Evolutionary conservation across 2,797 vertebrate species (phyloP), one percentile per base, ranked within the genome.

Genomic region (Acrossocheilus wenchowensis): DNA sequence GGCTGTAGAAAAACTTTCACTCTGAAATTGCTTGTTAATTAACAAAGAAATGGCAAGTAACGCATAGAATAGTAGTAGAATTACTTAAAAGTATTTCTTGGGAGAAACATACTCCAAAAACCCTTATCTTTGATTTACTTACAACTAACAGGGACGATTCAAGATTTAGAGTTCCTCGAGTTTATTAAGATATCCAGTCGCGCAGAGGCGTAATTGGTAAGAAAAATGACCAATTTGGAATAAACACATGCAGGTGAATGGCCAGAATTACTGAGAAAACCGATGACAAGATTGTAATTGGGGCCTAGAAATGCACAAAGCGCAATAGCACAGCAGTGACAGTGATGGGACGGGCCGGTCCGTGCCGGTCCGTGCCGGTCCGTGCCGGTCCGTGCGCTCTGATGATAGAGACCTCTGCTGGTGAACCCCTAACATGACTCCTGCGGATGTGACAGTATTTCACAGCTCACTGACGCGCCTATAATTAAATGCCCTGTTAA

Each of bases 401-500:
- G 93, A 85, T 92, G 93, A 85, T 90, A 92, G 82, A 77, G 82
- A 52, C 73, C 82, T 68, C 72, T 77, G 43, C 60, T 26, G 82
- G 82, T 84, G 82, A 68, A 77, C 82, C 21, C 45, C 45, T 84
- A 73, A 75, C 72, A 48, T 30, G 82, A 34, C 72, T 62, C 41
- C 71, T 62, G 52, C 43, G n/a, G 54, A 75, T 64, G 41, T 75
- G 82, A 52, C 73, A 66, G 64, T 94, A 92, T 90, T 92, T 92
- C 90, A 91, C 91, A 90, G 89, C 84, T 91, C 91, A 92, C 87
- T 93, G 93, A 92, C 87, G 89, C 78, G 81, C 89, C 87, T 75
- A 88, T 91, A 86, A 92, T 92, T 89, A 92, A 89, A 89, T 91
- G 89, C 89, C 85, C 62, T 26, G 52, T 90, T 91, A 89, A 89